Evolutionary conservation across 35 echinoderm and acorn worm species (phyloP), one percentile per base, ranked within the genome.

Genomic region (Hemicentrotus pulcherrimus): DNA sequence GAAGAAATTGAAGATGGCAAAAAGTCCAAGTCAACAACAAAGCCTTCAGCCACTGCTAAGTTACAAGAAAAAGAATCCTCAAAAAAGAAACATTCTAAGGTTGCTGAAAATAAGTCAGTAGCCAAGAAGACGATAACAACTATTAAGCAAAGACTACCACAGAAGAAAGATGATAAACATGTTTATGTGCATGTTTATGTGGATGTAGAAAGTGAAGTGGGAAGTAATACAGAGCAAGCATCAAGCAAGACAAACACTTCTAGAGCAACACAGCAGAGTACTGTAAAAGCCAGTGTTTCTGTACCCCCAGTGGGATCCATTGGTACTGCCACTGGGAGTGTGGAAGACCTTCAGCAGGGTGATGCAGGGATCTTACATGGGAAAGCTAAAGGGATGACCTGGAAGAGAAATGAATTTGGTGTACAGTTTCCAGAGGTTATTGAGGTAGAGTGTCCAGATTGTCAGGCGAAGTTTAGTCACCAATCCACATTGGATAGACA

Each of bases 381-480:
- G 65, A 78, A 78, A 22, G 18, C 65, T 78, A 78, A 78, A 78
- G 65, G 22, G 28, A n/a, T 6, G 4, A n/a, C 28, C 2, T 78
- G 65, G 65, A 78, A 78, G 65, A 78, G n/a, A 8, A 78, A 78
- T 78, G 65, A 78, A 78, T n/a, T 78, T 78, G 65, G 65, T 78
- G 65, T 78, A 6, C 65, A 78, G 28, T 78, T 78, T 78, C 65
- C 65, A 28, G 22, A 30, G 19, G 65, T 78, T 78, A 78, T 78
- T 78, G 65, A 78, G 65, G 65, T 78, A 78, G 65, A 78, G 65
- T 78, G 65, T 78, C 65, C 65, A 28, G 65, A 78, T n/a, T 78
- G 65, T 28, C 65, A 78, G 65, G n/a, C n/a, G 65, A 78, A 28
- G 18, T 78, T 78, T 8, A 78, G 65, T 78, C 65, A 78, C 65